Evolutionary conservation across 30 jellyfish, hydroid and myxozoan species (phyloP), one percentile per base, ranked within the genome.

Genomic region (Nemopilema nomurai): DNA sequence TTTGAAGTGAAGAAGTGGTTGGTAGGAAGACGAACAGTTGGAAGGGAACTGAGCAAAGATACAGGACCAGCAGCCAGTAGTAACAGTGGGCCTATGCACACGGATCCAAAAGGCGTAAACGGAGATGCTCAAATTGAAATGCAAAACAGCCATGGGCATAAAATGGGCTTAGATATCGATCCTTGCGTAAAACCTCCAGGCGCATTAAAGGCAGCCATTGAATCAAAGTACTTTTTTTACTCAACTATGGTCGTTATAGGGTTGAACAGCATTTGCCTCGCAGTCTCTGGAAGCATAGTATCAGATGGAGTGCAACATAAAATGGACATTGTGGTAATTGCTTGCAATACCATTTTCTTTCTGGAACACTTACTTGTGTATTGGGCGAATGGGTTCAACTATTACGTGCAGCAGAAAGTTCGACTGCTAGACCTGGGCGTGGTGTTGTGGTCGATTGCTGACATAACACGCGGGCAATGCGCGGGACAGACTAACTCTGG

Each of bases 401-500:
- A 66, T 26, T 66, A 18, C 13, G 19, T 67, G 50, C 51, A 67
- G 57, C 63, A 24, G 28, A 79, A 77, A 57, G 73, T 69, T 50
- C 78, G 85, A 50, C 33, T 74, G 21, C 33, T 87, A 18, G 91
- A 88, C 28, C 4, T 71, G 3, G 8, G 41, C 28, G 29, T 84
- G 28, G 41, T 81, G 50, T 9, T 86, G 19, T 22, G 69, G 18
- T 74, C 90, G 1, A 64, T 31, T 8, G 25, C 62, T n/a, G 98
- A 91, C 41, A 53, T 85, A 16, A 31, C 79, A 16, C 64, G 49
- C 69, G 8, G 51, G 41, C 28, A 18, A 20, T 68, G 82, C 16
- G 4, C 16, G 27, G 87, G 87, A 26, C 16, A 68, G 6, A n/a
- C 18, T 6, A 80, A 57, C 71, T 25, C 64, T 77, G 98, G 98